phyloP scores from a whole-genome alignment of 2,888 invertebrate species.

The Pachydiplax longipennis region DNA sequence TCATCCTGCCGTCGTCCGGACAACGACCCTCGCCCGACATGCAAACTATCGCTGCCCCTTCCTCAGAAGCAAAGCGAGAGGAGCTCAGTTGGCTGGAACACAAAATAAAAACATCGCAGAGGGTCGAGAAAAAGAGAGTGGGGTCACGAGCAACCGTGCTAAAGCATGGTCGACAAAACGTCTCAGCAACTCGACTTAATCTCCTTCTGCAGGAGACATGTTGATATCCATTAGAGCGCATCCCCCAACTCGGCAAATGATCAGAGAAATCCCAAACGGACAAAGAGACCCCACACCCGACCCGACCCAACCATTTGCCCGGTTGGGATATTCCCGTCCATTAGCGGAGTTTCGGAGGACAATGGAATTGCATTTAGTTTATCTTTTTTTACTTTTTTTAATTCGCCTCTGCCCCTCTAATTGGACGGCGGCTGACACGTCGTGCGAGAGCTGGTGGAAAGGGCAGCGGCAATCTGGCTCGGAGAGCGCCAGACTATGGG shows the following conservation, averaged over 20 bases:
- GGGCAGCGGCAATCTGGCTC: not conserved
- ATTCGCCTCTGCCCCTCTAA: not conserved
- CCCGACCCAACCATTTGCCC: no score
- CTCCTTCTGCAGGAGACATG: not conserved
- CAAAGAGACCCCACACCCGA: no score
- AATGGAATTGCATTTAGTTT: conserved; percentile 36
- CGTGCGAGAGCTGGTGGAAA: not conserved
- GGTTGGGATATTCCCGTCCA: not conserved
- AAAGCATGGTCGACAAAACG: not conserved
- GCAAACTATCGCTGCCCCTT: not conserved
- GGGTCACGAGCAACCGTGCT: not conserved
- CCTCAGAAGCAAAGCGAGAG: not conserved
- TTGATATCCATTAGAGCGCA: not conserved
- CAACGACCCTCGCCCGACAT: not conserved
- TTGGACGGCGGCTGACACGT: not conserved
- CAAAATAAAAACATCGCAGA: not conserved
- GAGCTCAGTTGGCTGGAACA: not conserved
- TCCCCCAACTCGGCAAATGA: no score
- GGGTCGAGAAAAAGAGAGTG: not conserved
- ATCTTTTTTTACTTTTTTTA: not conserved
- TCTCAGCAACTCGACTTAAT: not conserved
- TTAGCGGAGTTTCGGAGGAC: conserved; percentile 18
- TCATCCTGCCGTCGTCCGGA: not conserved
- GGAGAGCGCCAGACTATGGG: not conserved
- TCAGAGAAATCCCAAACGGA: no score